Percentiles rank a stretch among this genome's conserved stretches.
These are phyloP conservation scores for Trinectes maculatus DNA, from an alignment of 2,113 vertebrate genomes.

Conservation along the genomic window DNA sequence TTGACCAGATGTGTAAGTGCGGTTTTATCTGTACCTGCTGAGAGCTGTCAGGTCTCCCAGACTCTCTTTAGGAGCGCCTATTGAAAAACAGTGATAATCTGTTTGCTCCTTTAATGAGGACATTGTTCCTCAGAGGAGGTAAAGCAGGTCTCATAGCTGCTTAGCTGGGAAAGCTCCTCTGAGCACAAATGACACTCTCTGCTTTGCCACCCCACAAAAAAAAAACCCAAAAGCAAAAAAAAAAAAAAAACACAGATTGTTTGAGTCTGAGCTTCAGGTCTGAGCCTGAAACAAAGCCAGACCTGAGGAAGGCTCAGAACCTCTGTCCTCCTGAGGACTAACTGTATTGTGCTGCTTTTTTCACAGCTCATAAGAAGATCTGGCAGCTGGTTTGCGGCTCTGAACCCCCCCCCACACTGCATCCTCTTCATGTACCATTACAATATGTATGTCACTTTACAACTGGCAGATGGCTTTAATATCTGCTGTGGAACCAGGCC, in stretches of 20 bases:
- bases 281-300: constrained; percentile 57
- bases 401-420: too few relatives aligned
- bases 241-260: constrained; percentile 65
- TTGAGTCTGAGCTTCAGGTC: constrained; percentile 52
- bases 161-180: constrained; percentile 74
- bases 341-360: constrained; percentile 39
- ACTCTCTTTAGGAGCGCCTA: constrained; percentile 47
- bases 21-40: constrained; percentile 70
- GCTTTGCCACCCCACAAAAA: constrained; percentile 32
- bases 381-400: constrained; percentile 30
- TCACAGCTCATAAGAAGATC: constrained; percentile 28
- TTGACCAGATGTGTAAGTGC: constrained; percentile 71
- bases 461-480: too few relatives aligned
- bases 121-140: constrained; percentile 74
- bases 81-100: constrained; percentile 76
- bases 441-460: too few relatives aligned
- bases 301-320: constrained; percentile 43
- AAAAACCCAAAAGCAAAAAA: too few relatives aligned
- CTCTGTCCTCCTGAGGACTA: constrained; percentile 18
- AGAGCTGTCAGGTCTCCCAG: constrained; percentile 58
- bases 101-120: constrained; percentile 81
- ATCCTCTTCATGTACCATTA: too few relatives aligned
- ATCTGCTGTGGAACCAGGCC: too few relatives aligned
- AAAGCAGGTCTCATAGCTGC: constrained; percentile 73
- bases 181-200: constrained; percentile 64